These are phyloP conservation scores for Scaptomyza tumidula DNA, from an alignment of 2,888 invertebrate species.

Conservation along the genomic window DNA sequence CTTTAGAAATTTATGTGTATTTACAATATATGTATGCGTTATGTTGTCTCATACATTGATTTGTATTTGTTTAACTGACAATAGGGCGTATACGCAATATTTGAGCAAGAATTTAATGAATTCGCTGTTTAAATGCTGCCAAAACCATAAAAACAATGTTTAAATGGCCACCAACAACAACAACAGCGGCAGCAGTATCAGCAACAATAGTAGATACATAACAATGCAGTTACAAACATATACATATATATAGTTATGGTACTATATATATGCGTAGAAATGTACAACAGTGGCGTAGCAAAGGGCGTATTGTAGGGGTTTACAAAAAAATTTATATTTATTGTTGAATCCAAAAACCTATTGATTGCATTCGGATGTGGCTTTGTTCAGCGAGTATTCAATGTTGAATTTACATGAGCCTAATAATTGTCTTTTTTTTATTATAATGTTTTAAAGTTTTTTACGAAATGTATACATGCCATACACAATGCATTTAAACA, in stretches of 20 bases:
- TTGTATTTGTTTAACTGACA: conserved; percentile 27
- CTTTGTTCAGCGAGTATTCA: conserved; percentile 30
- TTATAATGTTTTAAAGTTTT: conserved; percentile 3
- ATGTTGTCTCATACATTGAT: conserved; percentile 1
- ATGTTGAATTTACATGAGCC: conserved; percentile 7
- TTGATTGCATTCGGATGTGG: conserved; percentile 25
- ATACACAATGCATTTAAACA: background rate
- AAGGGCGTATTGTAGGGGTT: conserved; percentile 7
- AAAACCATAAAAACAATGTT: conserved; percentile 65
- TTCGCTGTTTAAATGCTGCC: conserved; percentile 63
- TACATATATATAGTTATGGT: background rate
- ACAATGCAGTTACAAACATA: conserved; percentile 11
- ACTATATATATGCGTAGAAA: background rate
- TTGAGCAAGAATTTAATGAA: conserved; percentile 59
- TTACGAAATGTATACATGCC: background rate
- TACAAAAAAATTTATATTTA: conserved; percentile 10
- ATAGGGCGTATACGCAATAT: conserved; percentile 33
- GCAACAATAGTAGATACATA: conserved; percentile 23
- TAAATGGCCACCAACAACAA: conserved; percentile 36
- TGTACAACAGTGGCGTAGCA: conserved; percentile 21
- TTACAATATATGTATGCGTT: conserved; percentile 5
- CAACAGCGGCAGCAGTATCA: conserved; percentile 32
- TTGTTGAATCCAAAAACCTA: conserved; percentile 17
- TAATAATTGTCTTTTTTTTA: conserved; percentile 3
- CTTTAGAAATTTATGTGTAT: background rate